Percentiles rank a stretch among this genome's conserved stretches.
Conservation (phyloP, 2,797 vertebrate genomes). For the Picus viridis region DNA sequence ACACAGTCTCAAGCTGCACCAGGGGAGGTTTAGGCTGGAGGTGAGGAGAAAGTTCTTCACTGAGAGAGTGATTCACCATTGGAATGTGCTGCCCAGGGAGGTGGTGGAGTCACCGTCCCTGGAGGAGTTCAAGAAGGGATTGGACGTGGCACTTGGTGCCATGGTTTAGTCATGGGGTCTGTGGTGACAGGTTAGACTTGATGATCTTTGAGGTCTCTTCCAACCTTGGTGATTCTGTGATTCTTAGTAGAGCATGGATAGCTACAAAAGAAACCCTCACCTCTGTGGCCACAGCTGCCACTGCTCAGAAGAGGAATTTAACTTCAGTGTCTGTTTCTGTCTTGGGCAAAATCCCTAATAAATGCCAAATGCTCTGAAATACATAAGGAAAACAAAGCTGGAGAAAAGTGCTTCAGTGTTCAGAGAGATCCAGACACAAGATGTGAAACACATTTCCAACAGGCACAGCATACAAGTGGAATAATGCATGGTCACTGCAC, state of each 20-base stretch:
- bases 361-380: background rate
- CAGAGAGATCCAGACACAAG: background rate
- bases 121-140: too few relatives aligned
- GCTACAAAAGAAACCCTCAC: background rate
- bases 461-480: background rate
- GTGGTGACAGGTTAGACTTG: too few relatives aligned
- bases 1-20: too few relatives aligned
- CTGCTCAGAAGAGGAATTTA: background rate
- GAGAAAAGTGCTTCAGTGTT: background rate
- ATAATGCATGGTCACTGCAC: background rate
- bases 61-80: too few relatives aligned
- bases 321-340: background rate
- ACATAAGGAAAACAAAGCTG: rapidly evolving
- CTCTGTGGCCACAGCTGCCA: background rate
- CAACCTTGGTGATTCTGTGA: too few relatives aligned
- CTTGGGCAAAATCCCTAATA: background rate
- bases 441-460: background rate
- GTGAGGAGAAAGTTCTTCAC: too few relatives aligned
- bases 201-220: too few relatives aligned
- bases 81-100: too few relatives aligned
- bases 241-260: background rate
- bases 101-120: too few relatives aligned
- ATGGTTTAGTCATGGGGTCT: too few relatives aligned
- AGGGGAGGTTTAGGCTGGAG: too few relatives aligned
- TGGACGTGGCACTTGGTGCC: too few relatives aligned